phyloP scores from a whole-genome alignment of 2,888 invertebrate species.

The Nomada lathburiana region DNA sequence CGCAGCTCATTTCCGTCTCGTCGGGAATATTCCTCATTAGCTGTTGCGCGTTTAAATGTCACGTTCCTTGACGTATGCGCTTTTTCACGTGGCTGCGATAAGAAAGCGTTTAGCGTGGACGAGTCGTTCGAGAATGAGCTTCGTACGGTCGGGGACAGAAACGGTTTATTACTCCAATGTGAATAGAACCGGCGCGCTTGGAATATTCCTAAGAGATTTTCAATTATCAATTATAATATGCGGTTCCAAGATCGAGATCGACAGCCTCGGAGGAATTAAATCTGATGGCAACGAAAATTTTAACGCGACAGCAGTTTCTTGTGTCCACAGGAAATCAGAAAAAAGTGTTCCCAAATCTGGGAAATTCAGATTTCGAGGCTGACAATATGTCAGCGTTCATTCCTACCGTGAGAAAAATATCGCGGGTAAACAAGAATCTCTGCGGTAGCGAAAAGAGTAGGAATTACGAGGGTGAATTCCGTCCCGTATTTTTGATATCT shows the following conservation, averaged over 20 bases:
- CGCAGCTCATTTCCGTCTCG: slow-evolving; percentile 68
- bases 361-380: neutral
- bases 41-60: slow-evolving; percentile 64
- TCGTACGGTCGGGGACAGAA: slow-evolving; percentile 7
- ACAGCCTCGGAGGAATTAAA: neutral
- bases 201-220: neutral
- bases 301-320: too few species aligned
- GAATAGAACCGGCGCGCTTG: slow-evolving; percentile 5
- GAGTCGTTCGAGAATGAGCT: slow-evolving; percentile 15
- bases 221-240: neutral
- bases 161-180: slow-evolving; percentile 15
- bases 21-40: slow-evolving; percentile 68
- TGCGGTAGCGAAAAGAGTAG: neutral
- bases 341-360: too few species aligned
- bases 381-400: neutral
- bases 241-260: neutral
- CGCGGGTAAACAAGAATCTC: slow-evolving; percentile 18
- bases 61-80: slow-evolving; percentile 47
- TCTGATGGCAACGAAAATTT: neutral
- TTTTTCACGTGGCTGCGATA: slow-evolving; percentile 42
- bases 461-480: slow-evolving; percentile 42
- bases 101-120: slow-evolving; percentile 46
- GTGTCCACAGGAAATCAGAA: too few species aligned
- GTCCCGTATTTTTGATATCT: slow-evolving; percentile 50
- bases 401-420: slow-evolving; percentile 37